Evolutionary conservation across 2,888 invertebrate species (phyloP).

Genomic region (Orchestes rusci): DNA sequence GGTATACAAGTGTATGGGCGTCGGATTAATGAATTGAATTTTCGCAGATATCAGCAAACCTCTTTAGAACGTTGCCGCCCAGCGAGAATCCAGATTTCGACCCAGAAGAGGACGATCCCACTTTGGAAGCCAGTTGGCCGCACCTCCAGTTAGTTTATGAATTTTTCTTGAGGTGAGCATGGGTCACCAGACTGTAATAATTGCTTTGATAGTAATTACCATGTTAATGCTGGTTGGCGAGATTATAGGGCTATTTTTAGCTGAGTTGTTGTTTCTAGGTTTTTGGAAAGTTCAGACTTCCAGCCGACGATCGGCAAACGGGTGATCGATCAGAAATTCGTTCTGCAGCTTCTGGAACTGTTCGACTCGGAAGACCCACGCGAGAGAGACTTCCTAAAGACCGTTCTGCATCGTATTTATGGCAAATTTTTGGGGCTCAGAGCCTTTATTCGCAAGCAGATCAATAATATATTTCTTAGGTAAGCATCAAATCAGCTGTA

Average conservation of each 20-base stretch:
- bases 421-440: conserved; percentile 94
- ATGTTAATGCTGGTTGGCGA: neutral
- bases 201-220: neutral
- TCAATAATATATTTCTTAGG: conserved; percentile 94
- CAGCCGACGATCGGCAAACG: conserved; percentile 79
- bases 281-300: conserved; percentile 97
- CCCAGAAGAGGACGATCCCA: conserved; percentile 99
- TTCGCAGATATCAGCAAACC: conserved; percentile 68
- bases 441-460: conserved; percentile 96
- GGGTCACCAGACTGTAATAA: neutral
- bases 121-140: conserved; percentile 98
- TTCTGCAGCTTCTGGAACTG: conserved; percentile 85
- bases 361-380: conserved; percentile 97
- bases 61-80: conserved; percentile 98
- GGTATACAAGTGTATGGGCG: no score
- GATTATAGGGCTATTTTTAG: no score
- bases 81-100: conserved; percentile 95
- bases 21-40: no score
- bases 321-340: conserved; percentile 96
- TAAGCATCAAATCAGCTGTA: conserved; percentile 39
- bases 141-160: conserved; percentile 98
- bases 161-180: conserved; percentile 82
- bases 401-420: conserved; percentile 96
- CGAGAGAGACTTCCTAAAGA: conserved; percentile 94
- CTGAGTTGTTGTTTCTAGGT: conserved; percentile 43